phyloP scores from a whole-genome alignment of 2,888 invertebrate genomes.

The Drosophila heteroneura region DNA sequence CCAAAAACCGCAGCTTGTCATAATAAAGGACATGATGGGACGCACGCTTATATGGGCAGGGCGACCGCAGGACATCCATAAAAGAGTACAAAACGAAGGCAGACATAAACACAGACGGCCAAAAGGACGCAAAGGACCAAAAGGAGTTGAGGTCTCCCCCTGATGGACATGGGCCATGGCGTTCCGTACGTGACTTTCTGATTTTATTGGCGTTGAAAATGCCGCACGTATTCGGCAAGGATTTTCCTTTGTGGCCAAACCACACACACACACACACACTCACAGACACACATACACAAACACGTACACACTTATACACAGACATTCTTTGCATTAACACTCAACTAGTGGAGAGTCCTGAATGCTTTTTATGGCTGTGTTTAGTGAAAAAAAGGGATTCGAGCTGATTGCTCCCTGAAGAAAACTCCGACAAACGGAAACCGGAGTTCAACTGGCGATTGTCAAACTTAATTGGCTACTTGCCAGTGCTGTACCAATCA shows the following conservation, averaged over 20 bases:
- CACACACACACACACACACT: conserved; percentile 1
- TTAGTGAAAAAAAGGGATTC: conserved; percentile 77
- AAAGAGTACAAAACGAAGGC: conserved; percentile 47
- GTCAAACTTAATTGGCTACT: conserved; percentile 54
- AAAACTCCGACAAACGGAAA: conserved; percentile 20
- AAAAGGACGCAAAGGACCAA: conserved; percentile 18
- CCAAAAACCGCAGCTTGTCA: conserved; percentile 78
- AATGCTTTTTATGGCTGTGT: conserved; percentile 77
- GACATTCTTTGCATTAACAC: conserved; percentile 71
- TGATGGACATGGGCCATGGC: conserved; percentile 74
- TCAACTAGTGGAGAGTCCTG: conserved; percentile 69
- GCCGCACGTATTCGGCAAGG: conserved; percentile 72
- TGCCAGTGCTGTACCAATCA: conserved; percentile 40
- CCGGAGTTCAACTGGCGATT: conserved; percentile 35
- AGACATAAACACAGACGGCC: conserved; percentile 35
- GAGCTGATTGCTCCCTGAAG: conserved; percentile 73
- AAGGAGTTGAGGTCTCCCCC: conserved; percentile 17
- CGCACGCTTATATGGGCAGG: conserved; percentile 64
- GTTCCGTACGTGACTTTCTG: conserved; percentile 80
- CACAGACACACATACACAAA: neutral
- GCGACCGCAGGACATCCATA: conserved; percentile 60
- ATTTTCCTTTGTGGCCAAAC: conserved; percentile 57
- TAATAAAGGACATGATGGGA: conserved; percentile 71
- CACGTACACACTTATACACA: conserved; percentile 12
- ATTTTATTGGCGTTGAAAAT: conserved; percentile 83